Evolutionary conservation across 2,113 vertebrate genomes (phyloP), one percentile per base, ranked within the genome.

Genomic region (Pedionomus torquatus): DNA sequence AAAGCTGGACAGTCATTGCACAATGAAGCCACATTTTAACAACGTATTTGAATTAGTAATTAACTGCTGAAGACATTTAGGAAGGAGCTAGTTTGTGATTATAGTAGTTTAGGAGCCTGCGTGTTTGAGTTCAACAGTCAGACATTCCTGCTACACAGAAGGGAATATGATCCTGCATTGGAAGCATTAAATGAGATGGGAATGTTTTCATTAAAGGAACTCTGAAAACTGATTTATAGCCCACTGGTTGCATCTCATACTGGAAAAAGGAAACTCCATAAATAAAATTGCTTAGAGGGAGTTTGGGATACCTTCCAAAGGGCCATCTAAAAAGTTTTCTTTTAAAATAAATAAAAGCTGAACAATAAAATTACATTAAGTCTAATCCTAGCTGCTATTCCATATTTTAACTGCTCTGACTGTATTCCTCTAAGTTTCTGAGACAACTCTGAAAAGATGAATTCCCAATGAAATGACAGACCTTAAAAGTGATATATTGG

Each of bases 221-320:
- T 89, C 77, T 87, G 74, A 92, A 91, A 89, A 61, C 58, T 96
- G 96, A 96, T 94, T 97, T 96, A 97, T 97, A 66, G 57, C 78
- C 68, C 92, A 93, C 33, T 0, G 4, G 74, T 94, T 93, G 58
- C 58, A 74, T 74, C 54, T 93, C 2, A 3, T 74, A 74, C 31
- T 61, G 76, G 77, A 90, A 95, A 85, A 96, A 65, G 65, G 61
- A 90, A 96, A 82, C 48, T 18, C 46, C 64, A 95, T 93, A 97
- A 95, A 97, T 97, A 96, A 98, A 96, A 91, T 93, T 96, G 63
- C 83, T 70, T 85, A 87, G 76, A 96, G 77, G 43, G 68, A 77
- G 57, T 89, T 94, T 65, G 74, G 49, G 87, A 66, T 89, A n/a
- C 68, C 88, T 96, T 97, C 72, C 33, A 91, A 95, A 92, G 74